Evolutionary conservation across 2,797 vertebrate species (phyloP), one percentile per base, ranked within the genome.

Genomic region (Pelodytes ibericus): DNA sequence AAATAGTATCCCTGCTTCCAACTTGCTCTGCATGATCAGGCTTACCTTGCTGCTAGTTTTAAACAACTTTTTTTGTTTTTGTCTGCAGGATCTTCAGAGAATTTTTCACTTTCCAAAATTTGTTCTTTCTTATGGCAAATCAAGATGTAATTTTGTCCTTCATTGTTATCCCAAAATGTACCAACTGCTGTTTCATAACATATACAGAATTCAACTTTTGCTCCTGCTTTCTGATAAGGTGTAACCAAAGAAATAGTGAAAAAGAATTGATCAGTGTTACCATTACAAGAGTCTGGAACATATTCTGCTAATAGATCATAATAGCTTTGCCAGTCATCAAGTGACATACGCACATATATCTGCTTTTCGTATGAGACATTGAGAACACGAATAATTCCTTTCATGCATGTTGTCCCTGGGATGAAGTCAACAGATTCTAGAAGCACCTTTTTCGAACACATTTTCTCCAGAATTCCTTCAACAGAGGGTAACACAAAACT

Each of bases 101-200:
- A 26, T 73, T 87, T 90, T 60, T 83, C 82, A 9, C 3, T 61
- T 31, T 85, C 87, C 47, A 75, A 80, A 0, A 60, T 82, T 71
- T 79, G 80, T 85, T 83, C 89, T 83, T 88, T 96, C 89, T 93
- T 94, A 81, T 94, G 91, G 83, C 93, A 98, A 86, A 95, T 90
- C 73, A 99, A 66, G 56, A 91, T 87, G 64, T 97, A 99, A 90
- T 99, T 99, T 81, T 89, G 86, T 22, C 90, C 91, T 1, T 90
- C 83, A 69, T 98, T 98, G 82, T 96, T 99, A 79, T 93, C 94
- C 98, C 98, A 99, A 87, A 96, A 99, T 26, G 86, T 94, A 63
- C 94, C 96, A 47, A 72, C 20, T 0, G 92, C 83, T 13, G 95
- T 96, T 75, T 98, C 94, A 0, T 98, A 99, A 18, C 96, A 91